Conservation (phyloP, 2,113 vertebrate genomes). For the Pyrgilauda ruficollis region DNA sequence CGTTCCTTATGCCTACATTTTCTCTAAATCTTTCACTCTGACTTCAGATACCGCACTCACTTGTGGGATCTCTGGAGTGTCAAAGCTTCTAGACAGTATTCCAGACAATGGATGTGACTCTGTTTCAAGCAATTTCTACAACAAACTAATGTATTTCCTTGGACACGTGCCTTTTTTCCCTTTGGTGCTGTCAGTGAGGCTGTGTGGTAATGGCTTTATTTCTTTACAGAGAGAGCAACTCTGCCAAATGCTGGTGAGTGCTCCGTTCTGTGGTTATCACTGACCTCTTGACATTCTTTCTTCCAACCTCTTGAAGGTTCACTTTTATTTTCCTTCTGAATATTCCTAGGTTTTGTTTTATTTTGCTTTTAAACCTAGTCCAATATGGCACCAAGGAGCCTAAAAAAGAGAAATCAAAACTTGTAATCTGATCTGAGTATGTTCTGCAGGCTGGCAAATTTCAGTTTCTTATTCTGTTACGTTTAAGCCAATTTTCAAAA, state of each 20-base stretch:
- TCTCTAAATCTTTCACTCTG: not conserved
- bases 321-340: not conserved
- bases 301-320: not conserved
- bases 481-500: slow-evolving; percentile 10
- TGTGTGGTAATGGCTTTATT: not conserved
- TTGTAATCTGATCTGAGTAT: not conserved
- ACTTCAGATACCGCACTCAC: not conserved
- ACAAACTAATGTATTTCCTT: not conserved
- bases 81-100: not conserved
- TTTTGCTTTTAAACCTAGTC: not conserved
- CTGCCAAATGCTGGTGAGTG: not conserved
- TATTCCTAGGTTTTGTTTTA: not conserved
- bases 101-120: not conserved
- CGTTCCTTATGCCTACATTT: not conserved
- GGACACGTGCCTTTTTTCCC: not conserved
- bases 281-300: not conserved
- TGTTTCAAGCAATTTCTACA: not conserved
- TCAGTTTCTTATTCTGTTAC: not conserved
- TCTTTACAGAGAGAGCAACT: not conserved
- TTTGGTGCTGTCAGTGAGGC: not conserved
- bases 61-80: not conserved
- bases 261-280: not conserved
- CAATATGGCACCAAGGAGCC: rapidly evolving
- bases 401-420: not conserved
- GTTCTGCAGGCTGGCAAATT: not conserved